Base-by-base conservation (phyloP, 2,888 invertebrate genomes). In the Platycheirus rosarum region DNA sequence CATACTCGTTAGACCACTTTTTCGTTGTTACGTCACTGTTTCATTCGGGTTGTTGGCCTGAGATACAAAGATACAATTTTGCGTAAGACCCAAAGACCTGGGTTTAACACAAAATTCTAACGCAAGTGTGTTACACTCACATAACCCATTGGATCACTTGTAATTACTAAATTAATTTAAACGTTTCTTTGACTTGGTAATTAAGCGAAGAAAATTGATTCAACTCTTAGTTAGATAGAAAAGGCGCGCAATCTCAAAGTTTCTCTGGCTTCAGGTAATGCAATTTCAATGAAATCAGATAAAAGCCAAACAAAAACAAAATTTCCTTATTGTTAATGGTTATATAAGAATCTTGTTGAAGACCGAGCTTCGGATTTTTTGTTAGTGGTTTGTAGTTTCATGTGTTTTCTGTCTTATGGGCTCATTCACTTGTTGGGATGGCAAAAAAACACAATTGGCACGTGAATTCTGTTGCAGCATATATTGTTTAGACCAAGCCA, bases 241-340 rank as follows among this genome's bases (percentile, higher is more conserved):
- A 40, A 35, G 35, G 26, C 13, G n/a, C n/a, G 6, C 32, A 0
- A 32, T 53, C 53, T 53, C 7, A 18, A 4, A 18, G 40, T 16
- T 11, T 48, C 35, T 37, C 2, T n/a, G 32, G 44, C 6, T 8
- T 3, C 44, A 20, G 74, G 79, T 79, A 79, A 69, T 79, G 79
- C 63, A 69, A 74, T 69, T 57, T 40, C 44, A 55, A 55, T 60
- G 69, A 69, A 69, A 63, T 65, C 57, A 65, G 62, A 73, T 26
- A 42, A 29, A 37, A 26, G 37, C 51, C n/a, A 32, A 32, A 53
- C 18, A 23, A 35, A 23, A 44, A 55, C 14, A 49, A 51, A 49
- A 74, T 73, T 73, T 74, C 79, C 79, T 69, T 70, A 79, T 79
- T 79, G 79, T 79, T 79, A 14, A 69, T 69, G 69, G 68, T 79